Evolutionary conservation across 2,888 invertebrate species (phyloP), one percentile per base, ranked within the genome.

Genomic region (Euplexia lucipara): DNA sequence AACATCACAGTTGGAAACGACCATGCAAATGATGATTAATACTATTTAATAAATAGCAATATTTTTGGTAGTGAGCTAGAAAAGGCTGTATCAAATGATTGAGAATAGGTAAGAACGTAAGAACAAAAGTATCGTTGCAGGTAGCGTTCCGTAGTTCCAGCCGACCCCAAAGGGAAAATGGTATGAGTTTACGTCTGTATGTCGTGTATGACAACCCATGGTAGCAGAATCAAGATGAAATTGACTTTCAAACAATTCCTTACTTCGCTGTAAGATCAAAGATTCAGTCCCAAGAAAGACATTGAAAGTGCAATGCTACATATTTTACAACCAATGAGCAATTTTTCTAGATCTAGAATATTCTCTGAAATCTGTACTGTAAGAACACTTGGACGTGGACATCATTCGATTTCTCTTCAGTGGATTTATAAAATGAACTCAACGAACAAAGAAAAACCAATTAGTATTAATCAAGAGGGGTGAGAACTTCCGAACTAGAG

Each of bases 381-480:
- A 18, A 49, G 9, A 18, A 26, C 20, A 3, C 12, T n/a, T 16
- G 41, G 42, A 14, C 58, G n/a, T 58, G 70, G 53, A 58, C 49
- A 35, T 58, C 48, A n/a, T 34, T 66, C 16, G 37, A 32, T 14
- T 48, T 34, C 18, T 12, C 18, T 22, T 35, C 16, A 57, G 16
- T 41, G 44, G 8, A 70, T 48, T 42, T 47, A 52, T 42, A 30
- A 42, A 52, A 26, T 42, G 18, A 69, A 44, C 34, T 39, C 30
- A 9, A 18, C n/a, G 7, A 44, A 35, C 30, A 5, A 44, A 53
- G 58, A 39, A 48, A 63, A 44, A 7, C 59, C 35, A 26, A 56
- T 65, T 65, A 48, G 12, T 44, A 59, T 58, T 41, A 70, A 58
- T 58, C 34, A 30, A 20, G 34, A 39, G 32, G 20, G 51, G 41